Conservation (phyloP, 2,888 invertebrate species). For the Augiades crinisus region DNA sequence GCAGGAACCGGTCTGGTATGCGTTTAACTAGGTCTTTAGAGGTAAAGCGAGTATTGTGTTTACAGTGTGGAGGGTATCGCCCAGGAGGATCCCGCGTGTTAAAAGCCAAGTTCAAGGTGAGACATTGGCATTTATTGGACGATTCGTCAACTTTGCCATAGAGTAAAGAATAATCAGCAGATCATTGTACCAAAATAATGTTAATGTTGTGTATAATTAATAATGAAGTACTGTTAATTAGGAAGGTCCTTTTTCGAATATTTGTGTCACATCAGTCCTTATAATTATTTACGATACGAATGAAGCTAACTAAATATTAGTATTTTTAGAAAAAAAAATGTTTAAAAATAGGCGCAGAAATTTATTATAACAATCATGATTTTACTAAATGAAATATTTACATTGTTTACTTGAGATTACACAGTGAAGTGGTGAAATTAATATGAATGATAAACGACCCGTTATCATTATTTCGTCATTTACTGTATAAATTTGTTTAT, state of each 20-base stretch:
- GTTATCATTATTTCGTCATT: slow-evolving; percentile 3
- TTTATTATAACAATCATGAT: too few species aligned
- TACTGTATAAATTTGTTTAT: slow-evolving; percentile 30
- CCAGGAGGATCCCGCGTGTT: slow-evolving; percentile 58
- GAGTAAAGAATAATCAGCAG: slow-evolving; percentile 29
- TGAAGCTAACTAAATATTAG: too few species aligned
- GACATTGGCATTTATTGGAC: slow-evolving; percentile 74
- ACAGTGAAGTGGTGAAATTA: too few species aligned
- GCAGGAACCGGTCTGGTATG: slow-evolving; percentile 49
- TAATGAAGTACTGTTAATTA: not conserved
- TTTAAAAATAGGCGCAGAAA: too few species aligned
- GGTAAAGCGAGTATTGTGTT: slow-evolving; percentile 42
- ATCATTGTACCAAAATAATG: too few species aligned
- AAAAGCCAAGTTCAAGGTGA: slow-evolving; percentile 76
- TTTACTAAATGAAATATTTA: not conserved
- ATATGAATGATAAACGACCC: not conserved
- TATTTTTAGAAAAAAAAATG: too few species aligned
- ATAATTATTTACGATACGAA: too few species aligned
- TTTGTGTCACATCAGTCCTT: too few species aligned
- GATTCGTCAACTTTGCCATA: slow-evolving; percentile 61
- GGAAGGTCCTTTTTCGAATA: too few species aligned
- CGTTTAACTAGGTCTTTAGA: slow-evolving; percentile 35
- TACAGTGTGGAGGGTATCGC: slow-evolving; percentile 43
- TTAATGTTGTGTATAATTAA: too few species aligned
- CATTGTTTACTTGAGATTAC: too few species aligned